Evolutionary conservation across 2,888 invertebrate genomes (phyloP).

Genomic region (Apantesis nais): DNA sequence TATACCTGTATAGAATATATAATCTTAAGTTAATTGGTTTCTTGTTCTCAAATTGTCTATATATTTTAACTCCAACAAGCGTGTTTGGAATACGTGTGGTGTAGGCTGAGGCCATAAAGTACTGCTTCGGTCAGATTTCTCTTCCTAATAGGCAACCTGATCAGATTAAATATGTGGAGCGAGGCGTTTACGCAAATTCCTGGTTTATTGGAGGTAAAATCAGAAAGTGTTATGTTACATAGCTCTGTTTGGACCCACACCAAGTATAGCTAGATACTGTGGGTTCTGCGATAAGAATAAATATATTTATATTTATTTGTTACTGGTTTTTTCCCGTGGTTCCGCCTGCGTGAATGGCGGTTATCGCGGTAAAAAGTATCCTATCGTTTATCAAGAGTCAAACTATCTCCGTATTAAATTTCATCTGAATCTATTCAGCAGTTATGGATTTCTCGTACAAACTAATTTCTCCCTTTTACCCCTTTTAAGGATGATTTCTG

Average conservation of each 20-base stretch:
- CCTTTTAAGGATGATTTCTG: no score
- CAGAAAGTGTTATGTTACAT: slow-evolving; percentile 5
- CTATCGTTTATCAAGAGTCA: no score
- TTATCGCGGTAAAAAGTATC: no score
- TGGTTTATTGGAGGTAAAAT: slow-evolving; percentile 20
- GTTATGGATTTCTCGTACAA: no score
- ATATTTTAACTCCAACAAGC: slow-evolving; percentile 18
- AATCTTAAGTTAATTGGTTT: slow-evolving; percentile 17
- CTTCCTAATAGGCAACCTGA: slow-evolving; percentile 39
- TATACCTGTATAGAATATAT: slow-evolving; percentile 12
- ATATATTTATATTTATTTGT: not conserved
- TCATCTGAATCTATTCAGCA: no score
- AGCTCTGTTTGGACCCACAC: not conserved
- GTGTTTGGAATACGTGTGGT: slow-evolving; percentile 30
- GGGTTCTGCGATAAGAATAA: not conserved
- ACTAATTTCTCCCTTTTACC: no score
- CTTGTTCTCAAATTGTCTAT: slow-evolving; percentile 6
- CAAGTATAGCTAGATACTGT: not conserved
- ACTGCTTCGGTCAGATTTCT: slow-evolving; percentile 28
- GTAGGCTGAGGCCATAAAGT: slow-evolving; percentile 20
- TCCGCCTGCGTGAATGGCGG: no score
- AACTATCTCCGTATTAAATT: no score
- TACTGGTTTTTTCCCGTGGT: no score
- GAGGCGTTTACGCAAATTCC: slow-evolving; percentile 39
- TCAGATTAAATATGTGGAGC: slow-evolving; percentile 33